Percentiles rank a stretch among this genome's conserved stretches.
phyloP scores from a whole-genome alignment of 2,888 invertebrate genomes.

The Lasioglossum leucozonium region DNA sequence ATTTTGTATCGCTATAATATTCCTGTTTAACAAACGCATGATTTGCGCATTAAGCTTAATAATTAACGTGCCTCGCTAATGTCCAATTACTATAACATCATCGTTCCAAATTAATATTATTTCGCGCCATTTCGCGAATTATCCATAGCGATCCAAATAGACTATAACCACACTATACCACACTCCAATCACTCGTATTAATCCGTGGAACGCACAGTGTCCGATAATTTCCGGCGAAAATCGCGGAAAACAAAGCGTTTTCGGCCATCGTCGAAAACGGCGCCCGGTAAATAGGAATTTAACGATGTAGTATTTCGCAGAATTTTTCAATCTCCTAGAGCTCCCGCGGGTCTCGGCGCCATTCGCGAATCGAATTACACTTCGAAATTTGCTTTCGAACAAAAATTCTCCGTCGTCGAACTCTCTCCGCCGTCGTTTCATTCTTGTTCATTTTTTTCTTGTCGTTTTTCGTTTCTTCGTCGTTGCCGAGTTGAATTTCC shows the following conservation, averaged over 20 bases:
- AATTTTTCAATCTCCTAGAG: conserved; percentile 36
- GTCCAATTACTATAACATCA: background rate
- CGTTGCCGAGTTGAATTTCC: background rate
- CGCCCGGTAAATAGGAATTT: background rate
- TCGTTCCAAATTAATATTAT: background rate
- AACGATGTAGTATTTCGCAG: conserved; percentile 5
- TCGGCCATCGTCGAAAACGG: background rate
- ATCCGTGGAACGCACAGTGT: background rate
- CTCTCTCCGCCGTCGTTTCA: background rate
- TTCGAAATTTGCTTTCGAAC: conserved; percentile 9
- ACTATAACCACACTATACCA: background rate
- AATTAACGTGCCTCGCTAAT: background rate
- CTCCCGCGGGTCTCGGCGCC: conserved; percentile 1
- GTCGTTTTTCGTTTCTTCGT: background rate
- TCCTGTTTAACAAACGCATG: background rate
- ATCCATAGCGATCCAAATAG: background rate
- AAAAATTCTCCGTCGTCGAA: conserved; percentile 8
- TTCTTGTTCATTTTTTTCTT: background rate
- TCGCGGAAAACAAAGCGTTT: background rate
- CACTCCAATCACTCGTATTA: background rate
- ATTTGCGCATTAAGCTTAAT: background rate
- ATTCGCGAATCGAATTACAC: conserved; percentile 5
- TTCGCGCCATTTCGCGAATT: background rate
- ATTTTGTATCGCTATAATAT: background rate
- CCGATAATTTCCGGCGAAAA: background rate